Evolutionary conservation across 2,113 vertebrate species (phyloP).

Genomic region (Halichoeres trimaculatus): DNA sequence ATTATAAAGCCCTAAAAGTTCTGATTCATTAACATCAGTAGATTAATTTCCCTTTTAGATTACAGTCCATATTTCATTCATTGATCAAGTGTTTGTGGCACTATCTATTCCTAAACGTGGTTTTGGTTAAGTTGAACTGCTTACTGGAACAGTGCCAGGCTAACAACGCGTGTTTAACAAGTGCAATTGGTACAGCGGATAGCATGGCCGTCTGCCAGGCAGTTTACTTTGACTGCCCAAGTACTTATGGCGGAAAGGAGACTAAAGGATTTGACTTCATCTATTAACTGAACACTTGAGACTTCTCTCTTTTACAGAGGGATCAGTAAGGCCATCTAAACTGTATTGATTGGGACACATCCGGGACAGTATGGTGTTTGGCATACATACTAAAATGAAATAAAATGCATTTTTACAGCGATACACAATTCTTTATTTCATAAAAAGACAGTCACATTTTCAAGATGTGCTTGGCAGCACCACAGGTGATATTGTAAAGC

Average conservation of each 20-base stretch:
- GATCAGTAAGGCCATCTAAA: too few species aligned
- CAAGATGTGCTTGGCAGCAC: slow-evolving; percentile 47
- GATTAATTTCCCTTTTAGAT: too few species aligned
- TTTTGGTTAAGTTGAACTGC: background rate
- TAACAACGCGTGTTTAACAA: background rate
- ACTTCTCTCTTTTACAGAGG: too few species aligned
- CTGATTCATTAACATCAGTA: too few species aligned
- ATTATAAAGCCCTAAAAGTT: too few species aligned
- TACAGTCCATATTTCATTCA: too few species aligned
- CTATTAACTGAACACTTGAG: background rate
- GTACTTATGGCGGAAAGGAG: background rate
- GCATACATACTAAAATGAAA: background rate
- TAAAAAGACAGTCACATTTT: slow-evolving; percentile 56
- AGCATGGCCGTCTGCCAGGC: slow-evolving; percentile 4
- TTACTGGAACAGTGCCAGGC: background rate
- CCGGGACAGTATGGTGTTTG: background rate
- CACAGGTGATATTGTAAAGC: slow-evolving; percentile 49
- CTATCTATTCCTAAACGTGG: too few species aligned
- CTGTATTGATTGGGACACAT: background rate
- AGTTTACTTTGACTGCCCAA: background rate
- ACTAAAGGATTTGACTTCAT: background rate
- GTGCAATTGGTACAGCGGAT: background rate
- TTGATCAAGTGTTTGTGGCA: too few species aligned
- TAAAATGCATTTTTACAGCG: slow-evolving; percentile 28
- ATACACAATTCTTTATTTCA: slow-evolving; percentile 64